phyloP scores from a whole-genome alignment of 2,888 invertebrate species.

The Holacanthella duospinosa region DNA sequence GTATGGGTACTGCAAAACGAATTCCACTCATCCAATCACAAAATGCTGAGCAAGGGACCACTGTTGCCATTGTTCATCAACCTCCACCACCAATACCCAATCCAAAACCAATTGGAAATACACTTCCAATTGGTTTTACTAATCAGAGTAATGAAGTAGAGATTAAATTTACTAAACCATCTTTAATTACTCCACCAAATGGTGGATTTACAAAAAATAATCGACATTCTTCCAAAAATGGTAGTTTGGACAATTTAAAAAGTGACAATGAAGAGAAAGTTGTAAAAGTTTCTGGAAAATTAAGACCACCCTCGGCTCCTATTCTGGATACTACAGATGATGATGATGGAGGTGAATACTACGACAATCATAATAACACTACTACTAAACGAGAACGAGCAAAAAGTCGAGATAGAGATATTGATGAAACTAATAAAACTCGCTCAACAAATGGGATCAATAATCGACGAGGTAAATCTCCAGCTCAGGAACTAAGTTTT shows the following conservation, averaged over 20 bases:
- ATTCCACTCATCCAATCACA: not conserved
- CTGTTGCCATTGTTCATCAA: conserved; percentile 33
- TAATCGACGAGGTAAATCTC: conserved; percentile 6
- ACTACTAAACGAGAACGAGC: conserved; percentile 9
- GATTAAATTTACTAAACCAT: not conserved
- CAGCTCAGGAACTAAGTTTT: not conserved
- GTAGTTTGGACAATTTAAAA: conserved; percentile 35
- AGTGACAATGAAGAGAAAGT: conserved; percentile 17
- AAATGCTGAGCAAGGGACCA: conserved; percentile 26
- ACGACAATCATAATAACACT: not conserved
- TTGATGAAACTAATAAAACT: conserved; percentile 4
- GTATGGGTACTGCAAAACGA: not conserved
- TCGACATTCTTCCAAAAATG: conserved; percentile 30
- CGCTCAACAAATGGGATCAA: not conserved
- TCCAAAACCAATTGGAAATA: conserved; percentile 20
- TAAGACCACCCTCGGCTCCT: conserved; percentile 66
- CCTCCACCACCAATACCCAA: conserved; percentile 22
- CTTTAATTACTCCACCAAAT: not conserved
- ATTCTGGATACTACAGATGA: conserved; percentile 56
- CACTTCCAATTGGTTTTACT: not conserved
- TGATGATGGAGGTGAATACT: conserved; percentile 40
- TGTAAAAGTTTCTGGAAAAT: not conserved
- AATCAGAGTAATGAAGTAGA: not conserved
- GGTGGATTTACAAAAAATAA: not conserved
- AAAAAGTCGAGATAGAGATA: conserved; percentile 24